Base-by-base conservation (phyloP, 1,140 invertebrate genomes). In the Matsumurasca onukii region DNA sequence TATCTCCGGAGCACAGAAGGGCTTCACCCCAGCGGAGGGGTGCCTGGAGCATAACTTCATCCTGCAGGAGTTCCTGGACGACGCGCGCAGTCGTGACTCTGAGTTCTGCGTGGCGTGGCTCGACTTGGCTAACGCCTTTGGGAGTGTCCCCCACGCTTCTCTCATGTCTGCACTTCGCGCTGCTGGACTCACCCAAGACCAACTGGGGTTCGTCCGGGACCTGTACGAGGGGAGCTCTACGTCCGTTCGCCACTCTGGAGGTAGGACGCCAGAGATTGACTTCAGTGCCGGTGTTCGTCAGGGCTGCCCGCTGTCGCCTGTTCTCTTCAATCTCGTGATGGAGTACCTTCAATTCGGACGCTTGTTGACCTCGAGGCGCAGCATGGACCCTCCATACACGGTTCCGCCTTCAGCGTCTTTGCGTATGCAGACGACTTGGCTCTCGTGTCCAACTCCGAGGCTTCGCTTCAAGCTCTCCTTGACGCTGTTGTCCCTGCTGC, bases 21-120 rank as follows among this genome's bases (percentile, higher is more conserved):
- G 39, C n/a, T 45, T 45, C 39, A 45, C 39, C 39, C 9, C 39
- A n/a, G 39, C 39, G 39, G 39, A 45, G 39, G 39, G 39, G 39
- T 45, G 39, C 39, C 39, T 45, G 39, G 39, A 45, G n/a, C 39
- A 45, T n/a, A 45, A 45, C n/a, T 45, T 45, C 39, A 45, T 45
- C 9, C 39, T 45, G 39, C 39, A 45, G n/a, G 39, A 45, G n/a
- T n/a, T 45, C 39, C 39, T 45, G 39, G 39, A 45, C 39, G 9
- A 45, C 9, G 39, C 39, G 9, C 39, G 39, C 39, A 45, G 39
- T 9, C 39, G 39, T 12, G 39, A n/a, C 9, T 12, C 9, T n/a
- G 9, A 9, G n/a, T n/a, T 45, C 39, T 45, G 39, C 39, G n/a
- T 45, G 9, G 39, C 39, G 9, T 45, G 39, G 39, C n/a, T 45